phyloP scores from a whole-genome alignment of 1,140 invertebrate species.

The Cherax quadricarinatus region DNA sequence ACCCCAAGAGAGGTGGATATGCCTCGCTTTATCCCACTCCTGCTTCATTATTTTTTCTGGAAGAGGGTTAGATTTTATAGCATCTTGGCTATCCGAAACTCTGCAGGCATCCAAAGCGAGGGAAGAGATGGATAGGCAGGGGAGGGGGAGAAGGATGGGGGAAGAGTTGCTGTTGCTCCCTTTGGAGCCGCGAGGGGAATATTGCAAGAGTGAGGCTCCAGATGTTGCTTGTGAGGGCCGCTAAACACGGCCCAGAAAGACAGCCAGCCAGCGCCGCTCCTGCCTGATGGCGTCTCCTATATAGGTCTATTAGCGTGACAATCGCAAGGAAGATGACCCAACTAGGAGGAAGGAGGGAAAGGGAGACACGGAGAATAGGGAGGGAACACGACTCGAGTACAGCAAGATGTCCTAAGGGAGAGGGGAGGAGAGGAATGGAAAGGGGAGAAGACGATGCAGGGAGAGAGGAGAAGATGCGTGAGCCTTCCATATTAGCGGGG shows the following conservation, averaged over 20 bases:
- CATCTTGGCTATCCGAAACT: background rate
- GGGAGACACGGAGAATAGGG: background rate
- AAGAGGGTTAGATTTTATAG: background rate
- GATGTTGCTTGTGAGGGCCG: slow-evolving; percentile 17
- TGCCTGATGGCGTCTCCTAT: slow-evolving; percentile 29
- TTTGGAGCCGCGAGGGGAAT: slow-evolving; percentile 2
- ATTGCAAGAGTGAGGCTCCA: slow-evolving; percentile 35
- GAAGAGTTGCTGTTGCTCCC: background rate
- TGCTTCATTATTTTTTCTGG: slow-evolving; percentile 15
- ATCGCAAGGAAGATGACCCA: slow-evolving; percentile 34
- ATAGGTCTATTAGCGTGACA: slow-evolving; percentile 58
- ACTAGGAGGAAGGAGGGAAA: background rate
- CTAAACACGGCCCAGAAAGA: background rate
- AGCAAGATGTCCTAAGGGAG: background rate
- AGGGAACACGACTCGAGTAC: background rate
- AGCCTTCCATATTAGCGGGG: slow-evolving; percentile 28
- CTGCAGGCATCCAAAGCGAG: background rate
- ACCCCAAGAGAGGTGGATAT: background rate
- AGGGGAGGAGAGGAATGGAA: slow-evolving; percentile 1
- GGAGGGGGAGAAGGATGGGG: background rate
- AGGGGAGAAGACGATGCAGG: slow-evolving; percentile 20
- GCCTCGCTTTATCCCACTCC: background rate
- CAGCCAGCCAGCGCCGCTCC: background rate
- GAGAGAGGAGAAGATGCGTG: background rate
- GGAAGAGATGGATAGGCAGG: background rate